Evolutionary conservation across 1,140 invertebrate genomes (phyloP), one percentile per base, ranked within the genome.

Genomic region (Acromyrmex charruanus): DNA sequence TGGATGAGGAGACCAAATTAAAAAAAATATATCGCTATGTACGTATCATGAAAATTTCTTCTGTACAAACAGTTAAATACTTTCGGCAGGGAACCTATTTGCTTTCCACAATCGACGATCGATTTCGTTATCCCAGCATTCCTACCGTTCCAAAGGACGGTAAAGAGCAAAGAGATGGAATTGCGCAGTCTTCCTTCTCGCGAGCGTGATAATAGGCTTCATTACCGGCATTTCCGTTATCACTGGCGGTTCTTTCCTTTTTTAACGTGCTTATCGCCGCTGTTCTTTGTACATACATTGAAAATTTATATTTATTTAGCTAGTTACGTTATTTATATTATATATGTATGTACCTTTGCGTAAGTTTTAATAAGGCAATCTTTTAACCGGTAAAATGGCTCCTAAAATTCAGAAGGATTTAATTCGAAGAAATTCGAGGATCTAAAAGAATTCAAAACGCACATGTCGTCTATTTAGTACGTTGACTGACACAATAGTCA

Each of bases 241-340:
- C 72, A 85, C 53, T 75, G 51, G 21, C 77, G 18, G n/a, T 81
- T 16, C 55, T 63, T 59, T 81, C 63, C 31, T 21, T 74, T 58
- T 39, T 58, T 58, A 72, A 44, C 18, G 55, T 14, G 25, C 53
- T 82, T 61, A 31, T 74, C 69, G n/a, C 55, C 18, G 12, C 63
- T 82, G 25, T 87, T 51, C 35, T 90, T 82, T 90, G 88, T 90
- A 90, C 81, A 90, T 90, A 90, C 89, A 90, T 82, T 61, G 88
- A 58, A 65, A 79, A 58, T 61, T 51, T 61, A 90, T 93, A 93
- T 93, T 93, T 93, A 93, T 92, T 91, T 88, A 90, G 80, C 66
- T 92, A 92, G 89, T 35, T 35, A 49, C 72, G 86, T 89, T 93
- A 92, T 93, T 93, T 93, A 93, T 93, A 81, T 93, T 93, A 93